A percentile compares a stretch with the other conserved stretches of the same genome.
phyloP scores from a whole-genome alignment of 1,140 invertebrate species.

The Scaptomyza pallida region DNA sequence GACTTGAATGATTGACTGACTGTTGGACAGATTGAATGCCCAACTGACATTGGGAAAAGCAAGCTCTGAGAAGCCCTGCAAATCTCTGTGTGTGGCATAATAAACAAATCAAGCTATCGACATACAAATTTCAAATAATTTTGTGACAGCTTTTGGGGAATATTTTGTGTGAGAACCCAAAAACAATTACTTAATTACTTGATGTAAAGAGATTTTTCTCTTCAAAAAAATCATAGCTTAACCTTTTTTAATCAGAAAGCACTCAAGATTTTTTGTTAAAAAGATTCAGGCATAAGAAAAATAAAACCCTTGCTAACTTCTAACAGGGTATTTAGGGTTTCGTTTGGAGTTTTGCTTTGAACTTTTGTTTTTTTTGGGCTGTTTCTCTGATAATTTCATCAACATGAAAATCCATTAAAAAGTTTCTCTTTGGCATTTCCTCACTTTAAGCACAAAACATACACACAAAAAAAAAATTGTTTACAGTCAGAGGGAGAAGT shows the following conservation, averaged over 20 bases:
- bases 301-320: not conserved
- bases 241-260: no score
- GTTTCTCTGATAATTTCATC: slow-evolving; percentile 68
- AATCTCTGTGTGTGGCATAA: slow-evolving; percentile 31
- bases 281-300: no score
- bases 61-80: slow-evolving; percentile 33
- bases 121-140: not conserved
- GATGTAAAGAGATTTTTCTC: not conserved
- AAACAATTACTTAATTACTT: not conserved
- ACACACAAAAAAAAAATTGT: not conserved
- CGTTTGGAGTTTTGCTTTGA: not conserved
- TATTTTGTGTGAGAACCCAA: not conserved
- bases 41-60: slow-evolving; percentile 31
- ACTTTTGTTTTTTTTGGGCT: slow-evolving; percentile 8
- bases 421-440: slow-evolving; percentile 61
- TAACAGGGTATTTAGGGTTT: not conserved
- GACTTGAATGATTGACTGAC: slow-evolving; percentile 50
- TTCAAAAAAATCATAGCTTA: no score
- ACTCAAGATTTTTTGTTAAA: no score
- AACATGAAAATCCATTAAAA: slow-evolving; percentile 80
- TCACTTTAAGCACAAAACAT: slow-evolving; percentile 44
- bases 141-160: not conserved
- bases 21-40: slow-evolving; percentile 58
- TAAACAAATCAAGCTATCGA: not conserved
- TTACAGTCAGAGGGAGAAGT: not conserved